These are phyloP conservation scores for Pegea sp. DNA, from an alignment of 23 tunicate genomes.

Conservation along the genomic window DNA sequence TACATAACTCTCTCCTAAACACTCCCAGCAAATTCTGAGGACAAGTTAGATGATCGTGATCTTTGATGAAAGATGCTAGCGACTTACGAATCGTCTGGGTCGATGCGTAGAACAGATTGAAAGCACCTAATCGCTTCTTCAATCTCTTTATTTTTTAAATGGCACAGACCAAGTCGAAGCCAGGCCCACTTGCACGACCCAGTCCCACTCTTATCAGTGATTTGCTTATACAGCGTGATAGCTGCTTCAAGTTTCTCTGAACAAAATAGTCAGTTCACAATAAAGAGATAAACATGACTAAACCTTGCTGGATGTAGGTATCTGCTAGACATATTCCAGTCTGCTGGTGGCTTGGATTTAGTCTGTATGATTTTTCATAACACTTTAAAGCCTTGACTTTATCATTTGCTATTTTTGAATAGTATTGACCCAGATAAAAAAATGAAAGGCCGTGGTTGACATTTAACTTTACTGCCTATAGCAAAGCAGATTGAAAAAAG, in stretches of 20 bases:
- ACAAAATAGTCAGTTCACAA: neutral
- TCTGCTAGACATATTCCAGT: conserved; percentile 49
- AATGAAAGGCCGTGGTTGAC: conserved; percentile 25
- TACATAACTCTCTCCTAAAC: conserved; percentile 67
- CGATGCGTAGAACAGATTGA: conserved; percentile 36
- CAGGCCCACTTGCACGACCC: conserved; percentile 74
- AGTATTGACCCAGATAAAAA: conserved; percentile 49
- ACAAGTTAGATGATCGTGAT: no score
- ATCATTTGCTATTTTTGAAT: conserved; percentile 25
- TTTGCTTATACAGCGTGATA: conserved; percentile 27
- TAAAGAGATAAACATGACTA: neutral
- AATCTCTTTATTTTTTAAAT: conserved; percentile 17
- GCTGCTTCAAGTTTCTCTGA: conserved; percentile 49
- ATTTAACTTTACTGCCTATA: conserved; percentile 65
- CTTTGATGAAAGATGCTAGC: no score
- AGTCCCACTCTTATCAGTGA: conserved; percentile 17
- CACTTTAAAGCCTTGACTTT: conserved; percentile 19
- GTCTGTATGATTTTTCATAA: conserved; percentile 38
- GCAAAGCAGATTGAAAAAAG: no score
- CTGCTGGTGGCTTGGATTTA: conserved; percentile 17
- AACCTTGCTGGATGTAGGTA: conserved; percentile 32
- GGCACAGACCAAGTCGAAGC: conserved; percentile 64
- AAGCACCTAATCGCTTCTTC: conserved; percentile 35
- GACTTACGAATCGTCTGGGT: conserved; percentile 44
- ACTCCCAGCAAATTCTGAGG: conserved; percentile 77